phyloP scores from a whole-genome alignment of 2,797 vertebrate species.

The Cuculus canorus region DNA sequence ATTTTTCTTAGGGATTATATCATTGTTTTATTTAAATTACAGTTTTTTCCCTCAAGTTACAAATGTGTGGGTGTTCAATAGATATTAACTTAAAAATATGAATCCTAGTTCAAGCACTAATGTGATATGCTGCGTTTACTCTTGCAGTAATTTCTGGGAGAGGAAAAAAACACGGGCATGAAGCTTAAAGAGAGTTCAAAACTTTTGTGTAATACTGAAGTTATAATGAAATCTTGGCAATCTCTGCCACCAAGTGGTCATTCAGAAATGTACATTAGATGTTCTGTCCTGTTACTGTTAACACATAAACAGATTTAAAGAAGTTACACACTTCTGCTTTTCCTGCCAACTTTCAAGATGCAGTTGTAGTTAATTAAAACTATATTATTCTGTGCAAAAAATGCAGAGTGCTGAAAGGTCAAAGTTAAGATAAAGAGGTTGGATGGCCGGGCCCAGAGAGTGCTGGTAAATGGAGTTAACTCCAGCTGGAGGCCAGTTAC shows the following conservation, averaged over 20 bases:
- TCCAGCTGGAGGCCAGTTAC: too few species aligned
- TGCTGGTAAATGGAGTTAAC: too few species aligned
- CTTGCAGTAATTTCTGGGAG: not conserved
- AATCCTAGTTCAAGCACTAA: not conserved
- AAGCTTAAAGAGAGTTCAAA: not conserved
- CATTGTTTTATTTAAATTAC: not conserved
- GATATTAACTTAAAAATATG: not conserved
- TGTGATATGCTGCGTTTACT: not conserved
- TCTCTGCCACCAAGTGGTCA: slow-evolving; percentile 73
- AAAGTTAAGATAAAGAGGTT: not conserved
- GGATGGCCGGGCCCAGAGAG: too few species aligned
- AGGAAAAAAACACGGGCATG: not conserved
- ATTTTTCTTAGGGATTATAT: not conserved
- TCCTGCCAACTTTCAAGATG: not conserved
- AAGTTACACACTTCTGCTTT: not conserved
- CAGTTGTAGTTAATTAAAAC: not conserved
- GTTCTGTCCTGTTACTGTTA: not conserved
- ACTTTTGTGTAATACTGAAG: not conserved
- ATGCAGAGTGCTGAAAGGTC: not conserved
- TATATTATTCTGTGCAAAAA: not conserved
- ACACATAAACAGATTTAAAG: not conserved
- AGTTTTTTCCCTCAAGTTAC: not conserved
- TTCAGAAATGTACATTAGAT: not conserved
- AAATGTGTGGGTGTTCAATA: not conserved
- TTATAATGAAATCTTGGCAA: not conserved